Conservation (phyloP, 2,113 vertebrate species). For the Vidua macroura region DNA sequence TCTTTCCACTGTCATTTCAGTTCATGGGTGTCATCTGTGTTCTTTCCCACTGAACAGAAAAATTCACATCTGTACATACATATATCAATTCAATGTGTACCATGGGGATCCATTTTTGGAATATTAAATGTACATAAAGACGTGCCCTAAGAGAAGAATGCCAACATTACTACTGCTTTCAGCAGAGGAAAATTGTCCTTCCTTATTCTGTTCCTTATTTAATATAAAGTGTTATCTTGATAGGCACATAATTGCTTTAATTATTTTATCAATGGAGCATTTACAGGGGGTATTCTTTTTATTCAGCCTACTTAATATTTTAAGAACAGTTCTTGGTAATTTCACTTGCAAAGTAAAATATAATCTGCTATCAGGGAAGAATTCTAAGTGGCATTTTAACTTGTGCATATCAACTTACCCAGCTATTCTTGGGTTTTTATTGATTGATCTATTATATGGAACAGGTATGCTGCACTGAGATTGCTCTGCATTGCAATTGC, state of each 20-base stretch:
- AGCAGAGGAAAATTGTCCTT: neutral
- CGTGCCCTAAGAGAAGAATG: neutral
- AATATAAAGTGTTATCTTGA: constrained; percentile 2
- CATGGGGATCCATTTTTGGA: accelerated
- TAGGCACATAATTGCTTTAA: constrained; percentile 5
- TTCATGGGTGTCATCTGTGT: neutral
- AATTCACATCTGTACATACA: neutral
- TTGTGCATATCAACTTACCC: neutral
- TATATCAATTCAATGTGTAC: neutral
- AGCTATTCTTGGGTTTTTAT: neutral
- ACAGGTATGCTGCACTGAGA: neutral
- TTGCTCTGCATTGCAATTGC: neutral
- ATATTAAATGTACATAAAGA: neutral
- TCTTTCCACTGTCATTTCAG: neutral
- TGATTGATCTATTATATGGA: neutral
- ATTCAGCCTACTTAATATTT: constrained; percentile 3
- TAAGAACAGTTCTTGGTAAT: neutral
- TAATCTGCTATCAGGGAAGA: neutral
- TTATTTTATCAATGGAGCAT: constrained; percentile 15
- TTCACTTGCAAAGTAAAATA: constrained; percentile 11
- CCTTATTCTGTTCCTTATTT: neutral
- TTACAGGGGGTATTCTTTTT: constrained; percentile 7
- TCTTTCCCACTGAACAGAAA: neutral
- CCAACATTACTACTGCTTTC: neutral
- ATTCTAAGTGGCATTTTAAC: neutral